Percentiles rank a stretch among this genome's conserved stretches.
phyloP scores from a whole-genome alignment of 2,797 vertebrate genomes.

The Ceryle rudis region DNA sequence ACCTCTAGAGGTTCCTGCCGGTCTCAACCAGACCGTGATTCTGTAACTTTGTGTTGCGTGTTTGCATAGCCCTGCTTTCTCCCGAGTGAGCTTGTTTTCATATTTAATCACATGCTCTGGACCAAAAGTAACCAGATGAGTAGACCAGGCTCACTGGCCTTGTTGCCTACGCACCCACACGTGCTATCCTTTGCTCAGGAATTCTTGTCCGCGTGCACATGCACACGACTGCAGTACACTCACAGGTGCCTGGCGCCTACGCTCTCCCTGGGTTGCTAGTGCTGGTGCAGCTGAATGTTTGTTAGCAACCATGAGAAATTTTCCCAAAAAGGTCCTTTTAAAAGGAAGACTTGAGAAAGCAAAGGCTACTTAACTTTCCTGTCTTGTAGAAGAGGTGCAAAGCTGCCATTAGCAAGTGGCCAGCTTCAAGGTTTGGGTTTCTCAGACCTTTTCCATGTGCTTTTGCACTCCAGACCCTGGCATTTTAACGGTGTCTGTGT shows the following conservation, averaged over 20 bases:
- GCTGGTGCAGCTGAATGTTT: background rate
- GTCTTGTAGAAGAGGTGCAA: background rate
- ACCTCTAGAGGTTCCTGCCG: background rate
- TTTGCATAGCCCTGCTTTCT: background rate
- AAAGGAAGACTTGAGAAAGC: background rate
- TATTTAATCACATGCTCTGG: rapidly evolving
- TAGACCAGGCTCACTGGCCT: background rate
- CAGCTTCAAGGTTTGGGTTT: constrained; percentile 8
- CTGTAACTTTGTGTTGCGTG: background rate
- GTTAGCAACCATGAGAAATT: background rate
- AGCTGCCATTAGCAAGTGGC: background rate
- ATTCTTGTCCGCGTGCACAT: background rate
- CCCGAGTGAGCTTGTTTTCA: background rate
- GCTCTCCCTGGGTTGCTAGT: background rate
- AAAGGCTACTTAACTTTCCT: background rate
- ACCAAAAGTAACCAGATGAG: background rate
- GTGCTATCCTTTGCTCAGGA: background rate
- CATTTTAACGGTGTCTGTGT: background rate
- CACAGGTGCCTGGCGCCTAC: background rate
- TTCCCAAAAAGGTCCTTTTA: background rate
- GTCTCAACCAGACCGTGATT: background rate
- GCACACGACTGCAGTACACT: background rate
- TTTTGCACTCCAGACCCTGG: constrained; percentile 1
- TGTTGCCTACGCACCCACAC: background rate
- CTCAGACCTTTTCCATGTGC: background rate